Conservation (phyloP, 2,888 invertebrate genomes). For the Aquatica leii region DNA sequence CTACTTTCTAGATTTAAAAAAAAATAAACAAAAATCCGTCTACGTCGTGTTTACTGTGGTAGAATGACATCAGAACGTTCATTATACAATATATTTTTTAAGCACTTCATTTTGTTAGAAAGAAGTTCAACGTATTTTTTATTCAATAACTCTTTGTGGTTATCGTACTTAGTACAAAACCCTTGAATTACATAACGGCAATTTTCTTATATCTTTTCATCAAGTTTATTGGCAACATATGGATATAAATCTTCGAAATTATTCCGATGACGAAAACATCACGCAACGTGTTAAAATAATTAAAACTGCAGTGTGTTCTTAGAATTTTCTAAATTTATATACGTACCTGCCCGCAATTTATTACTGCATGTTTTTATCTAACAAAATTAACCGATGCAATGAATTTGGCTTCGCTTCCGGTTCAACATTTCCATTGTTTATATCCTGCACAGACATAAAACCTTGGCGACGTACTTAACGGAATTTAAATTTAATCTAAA, state of each 20-base stretch:
- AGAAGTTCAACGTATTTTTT: neutral
- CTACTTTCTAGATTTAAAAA: constrained; percentile 20
- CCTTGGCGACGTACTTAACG: constrained; percentile 12
- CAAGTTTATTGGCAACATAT: neutral
- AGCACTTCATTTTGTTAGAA: neutral
- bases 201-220: neutral
- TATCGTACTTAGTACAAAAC: neutral
- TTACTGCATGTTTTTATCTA: constrained; percentile 9
- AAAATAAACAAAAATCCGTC: constrained; percentile 14
- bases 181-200: constrained; percentile 9
- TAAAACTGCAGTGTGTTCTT: constrained; percentile 1
- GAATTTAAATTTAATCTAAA: constrained; percentile 7
- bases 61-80: constrained; percentile 11
- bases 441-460: constrained; percentile 2
- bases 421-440: constrained; percentile 12
- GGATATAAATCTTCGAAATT: neutral
- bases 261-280: neutral
- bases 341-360: neutral
- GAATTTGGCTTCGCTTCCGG: constrained; percentile 6
- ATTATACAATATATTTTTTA: constrained; percentile 7
- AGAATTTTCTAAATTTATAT: constrained; percentile 8
- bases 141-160: neutral
- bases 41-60: constrained; percentile 10
- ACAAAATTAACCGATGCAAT: constrained; percentile 8
- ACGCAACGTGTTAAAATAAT: neutral